Base-by-base conservation (phyloP, 1,140 invertebrate species). In the Mercenaria mercenaria region DNA sequence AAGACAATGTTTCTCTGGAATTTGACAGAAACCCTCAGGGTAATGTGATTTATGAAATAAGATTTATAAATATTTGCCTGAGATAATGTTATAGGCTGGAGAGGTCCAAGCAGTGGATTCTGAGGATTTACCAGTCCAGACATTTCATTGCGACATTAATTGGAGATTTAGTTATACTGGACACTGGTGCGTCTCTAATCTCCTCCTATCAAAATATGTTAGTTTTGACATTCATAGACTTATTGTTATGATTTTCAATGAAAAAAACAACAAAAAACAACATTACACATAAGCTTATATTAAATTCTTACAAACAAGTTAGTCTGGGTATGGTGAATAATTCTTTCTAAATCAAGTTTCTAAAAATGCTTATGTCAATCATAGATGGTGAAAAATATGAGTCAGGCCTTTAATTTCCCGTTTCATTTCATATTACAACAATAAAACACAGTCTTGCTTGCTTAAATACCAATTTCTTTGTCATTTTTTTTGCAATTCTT, bases 21-120 rank as follows among this genome's bases (percentile, higher is more conserved):
- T 79, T 39, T 56, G 76, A 79, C 76, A 79, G 76, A 52, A 56
- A 56, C 23, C 47, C 72, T 37, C 43, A 76, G 0, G 3, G 18
- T 79, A 79, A 79, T 79, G 76, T 79, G 76, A 79, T 79, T 79
- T 79, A 79, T 79, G 76, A 79, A 79, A 79, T 56, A 3, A 79
- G 76, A 56, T 79, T 79, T 79, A 79, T 79, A 79, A 79, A 79
- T 79, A 79, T 79, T 79, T 79, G 50, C n/a, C 29, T 37, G 47
- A 56, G 43, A 79, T 56, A 52, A 79, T 52, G 76, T 79, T 79
- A 79, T 79, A 79, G 76, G 37, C 76, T 79, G 47, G 41, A 50
- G 32, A 20, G 47, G 76, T 52, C 76, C 76, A 52, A 56, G 29
- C 18, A 32, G 41, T 50, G 72, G 72, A 50, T 50, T 76, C n/a